Base-by-base conservation (phyloP, 2,888 invertebrate species). In the Acleris emargana region DNA sequence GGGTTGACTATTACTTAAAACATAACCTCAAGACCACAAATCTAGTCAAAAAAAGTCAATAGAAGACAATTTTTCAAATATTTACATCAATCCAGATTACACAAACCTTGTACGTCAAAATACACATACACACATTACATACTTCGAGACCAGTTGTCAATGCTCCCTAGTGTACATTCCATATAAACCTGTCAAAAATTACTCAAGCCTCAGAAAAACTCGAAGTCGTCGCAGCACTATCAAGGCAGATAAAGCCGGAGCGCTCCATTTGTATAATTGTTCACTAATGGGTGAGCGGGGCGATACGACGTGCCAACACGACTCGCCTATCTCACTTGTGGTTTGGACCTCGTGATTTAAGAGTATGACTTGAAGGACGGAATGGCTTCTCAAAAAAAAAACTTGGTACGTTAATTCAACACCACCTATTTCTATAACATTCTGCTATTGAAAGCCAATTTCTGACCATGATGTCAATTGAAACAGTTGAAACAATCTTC, bases 201-300 rank as follows among this genome's bases (percentile, higher is more conserved):
- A 53, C 45, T 53, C 53, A 42, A 32, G 32, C 67, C 42, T 42
- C 32, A 77, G 83, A 86, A 84, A 87, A 83, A 74, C 67, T 72
- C 78, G 79, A 71, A 32, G 4, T 13, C 72, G 77, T 79, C 77
- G 72, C 69, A 71, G 69, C 73, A 69, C 75, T 71, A 69, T 69
- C 45, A 5, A 58, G 52, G 22, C 43, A 68, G 59, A 64, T 64
- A 64, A 64, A 25, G 42, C 25, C 20, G 42, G 25, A 18, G 50
- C 20, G 32, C 55, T 38, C 75, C 83, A 83, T 83, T 83, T 81
- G 81, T 82, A 84, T 88, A 87, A 88, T 88, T 86, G 86, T 83
- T 77, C 78, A 73, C 83, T 87, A 86, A 88, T 87, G 85, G 83
- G 72, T 71, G 67, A 66, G 63, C 67, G 71, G 71, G 53, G 73